Base-by-base conservation (phyloP, 1,140 invertebrate species). In the Telenomus remus region DNA sequence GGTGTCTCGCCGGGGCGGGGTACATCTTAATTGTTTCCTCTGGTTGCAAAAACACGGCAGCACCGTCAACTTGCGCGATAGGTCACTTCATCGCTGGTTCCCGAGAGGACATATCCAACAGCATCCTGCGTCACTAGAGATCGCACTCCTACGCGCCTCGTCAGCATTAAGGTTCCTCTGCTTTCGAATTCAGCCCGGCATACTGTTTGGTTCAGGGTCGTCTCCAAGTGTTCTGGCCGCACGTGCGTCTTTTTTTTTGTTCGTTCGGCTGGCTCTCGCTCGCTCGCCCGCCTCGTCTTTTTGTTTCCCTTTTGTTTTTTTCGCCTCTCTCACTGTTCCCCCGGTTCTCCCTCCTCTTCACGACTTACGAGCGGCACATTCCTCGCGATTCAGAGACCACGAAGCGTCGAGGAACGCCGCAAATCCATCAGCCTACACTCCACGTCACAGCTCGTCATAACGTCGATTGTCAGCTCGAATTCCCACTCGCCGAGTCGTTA, bases 1-100 rank as follows among this genome's bases (percentile, higher is more conserved):
- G 89, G 84, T 90, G 89, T 88, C 90, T 88, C 80, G 89, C 89
- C 82, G 89, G 89, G 84, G 89, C 88, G 84, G 90, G 89, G 84
- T 91, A 90, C 90, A 90, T 91, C 79, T 86, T 85, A 82, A 82
- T 83, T 78, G 70, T 83, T 65, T 74, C 68, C 79, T 76, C 75
- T 44, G 66, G 53, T 69, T 65, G 37, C 16, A 59, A 66, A 74
- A 76, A 63, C 63, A 60, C 54, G 75, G 63, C 44, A 66, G 61
- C 53, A 70, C 69, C 65, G 65, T 78, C 70, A 76, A 73, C 72
- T 79, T 54, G 42, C 34, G 44, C 63, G 56, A 43, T 68, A 39
- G 79, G 77, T 84, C 81, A 83, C 79, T 84, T 85, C 84, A 84
- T 84, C 56, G 77, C 69, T 76, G 70, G 75, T 64, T 70, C 65